Conservation (phyloP, 2,113 vertebrate species). For the Thamnophis sirtalis region DNA sequence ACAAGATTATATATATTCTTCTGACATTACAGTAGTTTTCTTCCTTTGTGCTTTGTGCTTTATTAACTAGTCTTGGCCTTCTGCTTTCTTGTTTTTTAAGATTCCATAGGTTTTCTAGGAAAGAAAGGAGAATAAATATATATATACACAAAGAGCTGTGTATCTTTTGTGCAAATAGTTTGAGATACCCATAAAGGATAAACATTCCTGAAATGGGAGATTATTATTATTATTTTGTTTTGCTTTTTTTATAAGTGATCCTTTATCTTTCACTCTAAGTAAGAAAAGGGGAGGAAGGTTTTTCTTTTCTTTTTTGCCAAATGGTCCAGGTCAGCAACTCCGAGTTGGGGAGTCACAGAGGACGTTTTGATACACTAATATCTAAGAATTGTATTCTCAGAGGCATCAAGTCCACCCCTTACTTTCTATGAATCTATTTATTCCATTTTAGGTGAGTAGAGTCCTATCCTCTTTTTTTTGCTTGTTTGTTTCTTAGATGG, state of each 20-base stretch:
- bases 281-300: background rate
- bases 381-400: background rate
- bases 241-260: background rate
- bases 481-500: slow-evolving; percentile 74
- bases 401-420: background rate
- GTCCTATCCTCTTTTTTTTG: background rate
- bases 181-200: too few relatives aligned
- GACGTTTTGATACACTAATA: background rate
- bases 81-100: background rate
- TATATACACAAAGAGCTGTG: background rate
- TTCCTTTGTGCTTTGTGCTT: background rate
- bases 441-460: background rate
- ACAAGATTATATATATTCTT: background rate
- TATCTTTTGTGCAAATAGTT: background rate
- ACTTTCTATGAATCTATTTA: background rate
- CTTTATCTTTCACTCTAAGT: background rate
- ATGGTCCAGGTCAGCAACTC: background rate
- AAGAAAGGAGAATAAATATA: background rate
- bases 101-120: background rate
- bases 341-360: background rate
- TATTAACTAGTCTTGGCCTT: background rate
- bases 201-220: background rate
- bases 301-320: background rate
- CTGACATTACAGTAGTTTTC: background rate
- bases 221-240: background rate